These are phyloP conservation scores for Luscinia megarhynchos DNA, from an alignment of 2,797 vertebrate genomes.

Conservation along the genomic window DNA sequence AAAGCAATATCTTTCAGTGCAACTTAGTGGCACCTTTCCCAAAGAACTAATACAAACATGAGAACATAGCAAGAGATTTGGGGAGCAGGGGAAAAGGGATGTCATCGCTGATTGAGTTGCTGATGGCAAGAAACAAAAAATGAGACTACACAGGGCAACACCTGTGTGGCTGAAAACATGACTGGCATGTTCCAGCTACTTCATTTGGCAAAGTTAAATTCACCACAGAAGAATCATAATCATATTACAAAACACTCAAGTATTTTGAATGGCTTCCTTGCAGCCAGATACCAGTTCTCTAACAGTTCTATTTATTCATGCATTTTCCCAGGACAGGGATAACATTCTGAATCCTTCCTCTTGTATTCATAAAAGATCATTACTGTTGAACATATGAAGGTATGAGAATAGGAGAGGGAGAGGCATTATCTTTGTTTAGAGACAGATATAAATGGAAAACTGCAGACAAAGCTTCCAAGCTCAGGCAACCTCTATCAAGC, in stretches of 20 bases:
- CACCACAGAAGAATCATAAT: conserved; percentile 15
- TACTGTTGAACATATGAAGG: background rate
- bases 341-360: background rate
- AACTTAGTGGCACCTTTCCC: conserved; percentile 61
- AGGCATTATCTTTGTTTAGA: background rate
- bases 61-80: background rate
- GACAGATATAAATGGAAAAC: background rate
- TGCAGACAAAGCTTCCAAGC: conserved; percentile 24
- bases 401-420: background rate
- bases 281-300: background rate
- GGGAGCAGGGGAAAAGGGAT: conserved; percentile 28
- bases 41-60: conserved; percentile 51
- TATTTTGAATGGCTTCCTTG: background rate
- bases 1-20: conserved; percentile 22
- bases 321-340: background rate
- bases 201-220: conserved; percentile 49
- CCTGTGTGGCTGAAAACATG: conserved; percentile 44
- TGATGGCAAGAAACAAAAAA: conserved; percentile 57
- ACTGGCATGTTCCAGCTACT: conserved; percentile 51
- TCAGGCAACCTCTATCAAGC: conserved; percentile 9
- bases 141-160: conserved; percentile 36
- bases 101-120: conserved; percentile 31
- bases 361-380: background rate
- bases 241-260: background rate
- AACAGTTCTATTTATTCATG: background rate